Base-by-base conservation (phyloP, 2,888 invertebrate genomes). In the Notocelia uddmanniana region DNA sequence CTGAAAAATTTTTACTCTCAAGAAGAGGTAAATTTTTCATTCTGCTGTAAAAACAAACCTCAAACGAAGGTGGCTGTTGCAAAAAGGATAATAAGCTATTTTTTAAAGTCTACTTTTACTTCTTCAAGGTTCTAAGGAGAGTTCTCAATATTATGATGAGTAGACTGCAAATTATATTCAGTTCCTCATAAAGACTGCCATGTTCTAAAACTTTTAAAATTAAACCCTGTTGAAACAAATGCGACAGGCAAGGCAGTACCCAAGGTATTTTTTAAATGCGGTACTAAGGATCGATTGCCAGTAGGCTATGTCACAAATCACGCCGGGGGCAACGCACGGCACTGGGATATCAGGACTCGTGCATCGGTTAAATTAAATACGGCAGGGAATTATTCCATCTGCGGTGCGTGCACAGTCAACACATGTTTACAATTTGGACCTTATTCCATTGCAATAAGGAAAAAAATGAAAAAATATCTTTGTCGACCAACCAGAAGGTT, bases 331-430 rank as follows among this genome's bases (percentile, higher is more conserved):
- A 62, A 52, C 45, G 62, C 21, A 60, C 48, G 62, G 58, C 55
- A 50, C 34, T 55, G 9, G 59, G 21, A 5, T 72, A 72, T 72
- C 72, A 57, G 34, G 18, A 15, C 60, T 48, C 72, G 72, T 72
- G 72, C 48, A 72, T 72, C 72, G 67, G 55, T 68, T 37, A 68
- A 68, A 58, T 57, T 62, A 66, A 69, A 69, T 69, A 57, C 55
- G 48, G 34, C 54, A 63, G 55, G 54, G 55, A 55, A 69, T 57
- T 69, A 69, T 69, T 62, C 21, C 41, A 68, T 62, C 54, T 55
- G 55, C 60, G 18, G 45, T 63, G 41, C 62, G 63, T 69, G 55
- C 11, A 52, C 13, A 45, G 45, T 8, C n/a, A 15, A 45, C 6
- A 6, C n/a, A n/a, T n/a, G 6, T 6, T 45, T n/a, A n/a, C 45